Percentiles rank a stretch among this genome's conserved stretches.
phyloP scores from a whole-genome alignment of 2,888 invertebrate species.

The Macrosiphum euphorbiae region DNA sequence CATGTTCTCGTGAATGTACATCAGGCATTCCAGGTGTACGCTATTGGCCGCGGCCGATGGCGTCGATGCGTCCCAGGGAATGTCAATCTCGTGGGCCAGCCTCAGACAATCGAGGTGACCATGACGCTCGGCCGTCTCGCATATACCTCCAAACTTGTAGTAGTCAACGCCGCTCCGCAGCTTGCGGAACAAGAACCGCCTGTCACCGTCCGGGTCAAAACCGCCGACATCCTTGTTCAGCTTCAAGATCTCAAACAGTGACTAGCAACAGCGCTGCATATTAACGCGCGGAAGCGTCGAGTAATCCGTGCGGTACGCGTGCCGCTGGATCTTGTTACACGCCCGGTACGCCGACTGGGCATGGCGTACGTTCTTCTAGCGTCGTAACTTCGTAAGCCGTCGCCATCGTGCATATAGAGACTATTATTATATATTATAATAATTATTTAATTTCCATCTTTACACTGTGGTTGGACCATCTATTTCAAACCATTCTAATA shows the following conservation, averaged over 20 bases:
- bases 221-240: background rate
- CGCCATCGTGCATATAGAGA: background rate
- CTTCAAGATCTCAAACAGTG: background rate
- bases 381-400: background rate
- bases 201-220: background rate
- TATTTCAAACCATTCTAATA: no score
- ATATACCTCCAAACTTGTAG: background rate
- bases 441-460: no score
- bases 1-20: background rate
- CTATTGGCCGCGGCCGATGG: background rate
- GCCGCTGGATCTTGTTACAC: background rate
- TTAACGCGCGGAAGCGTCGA: background rate
- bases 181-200: background rate
- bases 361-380: background rate
- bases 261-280: background rate
- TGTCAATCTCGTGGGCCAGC: background rate
- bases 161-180: background rate
- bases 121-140: background rate
- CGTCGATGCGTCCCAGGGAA: background rate
- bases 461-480: no score
- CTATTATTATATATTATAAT: no score
- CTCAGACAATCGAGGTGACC: background rate
- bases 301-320: background rate
- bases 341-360: background rate
- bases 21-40: background rate